Evolutionary conservation across 2,888 invertebrate species (phyloP).

Genomic region (Leptopilina drosophilae): DNA sequence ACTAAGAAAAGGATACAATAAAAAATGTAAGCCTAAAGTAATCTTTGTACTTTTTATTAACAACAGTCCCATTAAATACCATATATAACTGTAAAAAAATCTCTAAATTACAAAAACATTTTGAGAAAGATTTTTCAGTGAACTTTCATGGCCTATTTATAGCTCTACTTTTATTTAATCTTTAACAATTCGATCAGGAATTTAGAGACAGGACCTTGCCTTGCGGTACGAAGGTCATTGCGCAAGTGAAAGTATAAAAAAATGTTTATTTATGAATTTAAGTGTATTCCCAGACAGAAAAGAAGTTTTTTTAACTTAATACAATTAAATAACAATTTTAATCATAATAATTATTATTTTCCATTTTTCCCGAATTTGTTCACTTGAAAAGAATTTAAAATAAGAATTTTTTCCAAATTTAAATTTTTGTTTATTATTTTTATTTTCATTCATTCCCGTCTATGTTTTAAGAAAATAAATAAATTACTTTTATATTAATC

Average conservation of each 20-base stretch:
- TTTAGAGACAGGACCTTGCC: slow-evolving; percentile 47
- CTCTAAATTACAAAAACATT: not conserved
- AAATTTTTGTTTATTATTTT: too few relatives aligned
- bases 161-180: not conserved
- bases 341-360: not conserved
- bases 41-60: too few relatives aligned
- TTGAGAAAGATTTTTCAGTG: too few relatives aligned
- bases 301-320: not conserved
- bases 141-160: not conserved
- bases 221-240: slow-evolving; percentile 47
- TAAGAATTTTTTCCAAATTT: too few relatives aligned
- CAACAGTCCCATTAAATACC: too few relatives aligned
- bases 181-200: slow-evolving; percentile 33
- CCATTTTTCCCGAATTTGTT: not conserved
- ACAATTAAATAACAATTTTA: too few relatives aligned
- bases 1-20: too few relatives aligned
- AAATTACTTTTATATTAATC: too few relatives aligned
- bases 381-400: too few relatives aligned
- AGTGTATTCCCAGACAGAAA: not conserved
- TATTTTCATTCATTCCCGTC: too few relatives aligned
- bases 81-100: not conserved
- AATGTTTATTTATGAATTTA: slow-evolving; percentile 44
- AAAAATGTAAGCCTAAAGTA: too few relatives aligned
- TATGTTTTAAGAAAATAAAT: too few relatives aligned
- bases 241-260: slow-evolving; percentile 49